Evolutionary conservation across 2,888 invertebrate species (phyloP).

Genomic region (Drosophila parthenogenetica): DNA sequence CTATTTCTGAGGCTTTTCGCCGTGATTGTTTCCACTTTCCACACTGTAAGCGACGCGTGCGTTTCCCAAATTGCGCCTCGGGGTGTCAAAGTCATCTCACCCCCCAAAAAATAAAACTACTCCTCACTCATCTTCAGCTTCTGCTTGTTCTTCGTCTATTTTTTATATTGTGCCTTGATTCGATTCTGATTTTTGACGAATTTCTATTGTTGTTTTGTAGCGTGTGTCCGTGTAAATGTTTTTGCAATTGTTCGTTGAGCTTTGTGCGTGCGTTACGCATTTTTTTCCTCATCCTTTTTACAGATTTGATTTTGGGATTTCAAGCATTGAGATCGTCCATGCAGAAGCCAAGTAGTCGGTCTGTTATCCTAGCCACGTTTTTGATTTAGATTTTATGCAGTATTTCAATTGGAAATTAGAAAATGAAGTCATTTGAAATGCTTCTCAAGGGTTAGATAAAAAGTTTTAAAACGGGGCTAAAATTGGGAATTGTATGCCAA

Average conservation of each 20-base stretch:
- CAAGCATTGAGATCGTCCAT: constrained; percentile 38
- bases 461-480: constrained; percentile 33
- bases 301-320: constrained; percentile 34
- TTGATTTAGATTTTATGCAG: constrained; percentile 59
- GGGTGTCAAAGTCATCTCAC: constrained; percentile 83
- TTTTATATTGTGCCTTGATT: constrained; percentile 61
- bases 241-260: constrained; percentile 76
- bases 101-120: constrained; percentile 6
- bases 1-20: constrained; percentile 64
- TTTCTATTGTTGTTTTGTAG: constrained; percentile 50
- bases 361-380: constrained; percentile 62
- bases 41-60: constrained; percentile 59
- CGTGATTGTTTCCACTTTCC: constrained; percentile 68
- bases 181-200: constrained; percentile 81
- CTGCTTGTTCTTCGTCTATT: constrained; percentile 8
- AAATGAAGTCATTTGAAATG: constrained; percentile 72
- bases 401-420: constrained; percentile 71
- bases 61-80: constrained; percentile 76
- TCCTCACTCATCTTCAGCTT: constrained; percentile 8
- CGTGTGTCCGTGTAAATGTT: constrained; percentile 74
- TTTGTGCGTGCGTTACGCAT: constrained; percentile 71
- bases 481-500: constrained; percentile 14
- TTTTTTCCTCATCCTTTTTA: constrained; percentile 11
- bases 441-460: constrained; percentile 47
- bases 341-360: constrained; percentile 19